Evolutionary conservation across 2,113 vertebrate genomes (phyloP).

Genomic region (Nipponia nippon): DNA sequence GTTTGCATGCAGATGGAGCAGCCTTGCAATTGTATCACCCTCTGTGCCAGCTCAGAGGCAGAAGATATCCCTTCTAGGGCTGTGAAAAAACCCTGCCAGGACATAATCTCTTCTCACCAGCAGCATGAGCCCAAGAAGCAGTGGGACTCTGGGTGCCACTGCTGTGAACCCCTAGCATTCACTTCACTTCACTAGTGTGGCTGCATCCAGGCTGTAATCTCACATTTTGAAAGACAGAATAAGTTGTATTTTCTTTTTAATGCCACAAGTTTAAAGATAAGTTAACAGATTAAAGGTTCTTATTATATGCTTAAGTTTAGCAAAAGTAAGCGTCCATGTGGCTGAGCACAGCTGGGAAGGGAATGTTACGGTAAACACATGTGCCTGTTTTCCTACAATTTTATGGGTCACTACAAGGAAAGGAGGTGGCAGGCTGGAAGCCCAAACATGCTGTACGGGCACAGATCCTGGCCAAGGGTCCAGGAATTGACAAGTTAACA

Average conservation of each 20-base stretch:
- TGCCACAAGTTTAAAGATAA: neutral
- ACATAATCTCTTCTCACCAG: neutral
- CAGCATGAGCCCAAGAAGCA: neutral
- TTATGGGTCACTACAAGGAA: neutral
- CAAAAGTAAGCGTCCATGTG: neutral
- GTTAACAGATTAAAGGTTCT: neutral
- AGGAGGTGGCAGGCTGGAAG: neutral
- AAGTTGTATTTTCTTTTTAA: neutral
- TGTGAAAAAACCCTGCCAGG: neutral
- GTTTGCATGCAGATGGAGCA: slow-evolving; percentile 22
- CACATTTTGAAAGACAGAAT: neutral
- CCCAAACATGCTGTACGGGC: neutral
- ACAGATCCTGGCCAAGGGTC: neutral
- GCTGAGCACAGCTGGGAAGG: neutral
- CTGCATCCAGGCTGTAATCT: neutral
- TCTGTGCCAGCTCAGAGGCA: neutral
- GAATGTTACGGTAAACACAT: neutral
- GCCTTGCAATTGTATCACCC: neutral
- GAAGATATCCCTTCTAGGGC: neutral
- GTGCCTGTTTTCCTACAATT: neutral
- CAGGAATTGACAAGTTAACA: neutral
- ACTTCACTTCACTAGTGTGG: neutral
- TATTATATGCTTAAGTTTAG: neutral
- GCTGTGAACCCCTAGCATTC: neutral
- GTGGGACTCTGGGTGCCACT: neutral